Evolutionary conservation across 2,113 vertebrate genomes (phyloP).

Genomic region (Pan paniscus): DNA sequence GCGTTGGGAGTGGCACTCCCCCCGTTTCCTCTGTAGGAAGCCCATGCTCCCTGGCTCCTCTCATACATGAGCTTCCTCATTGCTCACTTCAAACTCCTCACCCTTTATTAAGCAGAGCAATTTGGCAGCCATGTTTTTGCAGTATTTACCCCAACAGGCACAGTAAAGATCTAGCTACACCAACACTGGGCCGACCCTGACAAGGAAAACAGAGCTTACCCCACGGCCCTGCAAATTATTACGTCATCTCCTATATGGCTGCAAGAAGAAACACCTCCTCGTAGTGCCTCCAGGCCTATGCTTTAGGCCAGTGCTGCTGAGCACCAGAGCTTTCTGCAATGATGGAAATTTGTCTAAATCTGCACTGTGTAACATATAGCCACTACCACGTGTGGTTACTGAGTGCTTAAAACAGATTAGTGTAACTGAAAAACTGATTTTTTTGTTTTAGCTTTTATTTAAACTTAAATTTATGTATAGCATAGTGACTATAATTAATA

Average conservation of each 20-base stretch:
- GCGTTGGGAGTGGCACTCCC: neutral
- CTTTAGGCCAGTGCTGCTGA: neutral
- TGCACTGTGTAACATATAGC: neutral
- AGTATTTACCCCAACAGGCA: neutral
- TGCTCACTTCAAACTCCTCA: neutral
- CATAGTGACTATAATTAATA: neutral
- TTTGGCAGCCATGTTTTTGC: neutral
- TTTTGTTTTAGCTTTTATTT: neutral
- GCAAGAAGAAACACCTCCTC: neutral
- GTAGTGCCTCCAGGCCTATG: neutral
- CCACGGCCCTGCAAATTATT: neutral
- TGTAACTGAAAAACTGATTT: neutral
- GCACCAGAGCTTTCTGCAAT: neutral
- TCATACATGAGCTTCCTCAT: neutral
- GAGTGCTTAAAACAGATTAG: neutral
- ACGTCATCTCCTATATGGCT: rapidly evolving
- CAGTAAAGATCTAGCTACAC: neutral
- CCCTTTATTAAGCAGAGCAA: neutral
- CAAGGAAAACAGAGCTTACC: neutral
- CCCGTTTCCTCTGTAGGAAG: neutral
- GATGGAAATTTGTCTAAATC: neutral
- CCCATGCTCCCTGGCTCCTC: neutral
- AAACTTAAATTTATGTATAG: neutral
- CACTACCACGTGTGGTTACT: neutral
- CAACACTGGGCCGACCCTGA: neutral